These are phyloP conservation scores for Apteryx mantelli DNA, from an alignment of 2,113 vertebrate genomes.

Conservation along the genomic window DNA sequence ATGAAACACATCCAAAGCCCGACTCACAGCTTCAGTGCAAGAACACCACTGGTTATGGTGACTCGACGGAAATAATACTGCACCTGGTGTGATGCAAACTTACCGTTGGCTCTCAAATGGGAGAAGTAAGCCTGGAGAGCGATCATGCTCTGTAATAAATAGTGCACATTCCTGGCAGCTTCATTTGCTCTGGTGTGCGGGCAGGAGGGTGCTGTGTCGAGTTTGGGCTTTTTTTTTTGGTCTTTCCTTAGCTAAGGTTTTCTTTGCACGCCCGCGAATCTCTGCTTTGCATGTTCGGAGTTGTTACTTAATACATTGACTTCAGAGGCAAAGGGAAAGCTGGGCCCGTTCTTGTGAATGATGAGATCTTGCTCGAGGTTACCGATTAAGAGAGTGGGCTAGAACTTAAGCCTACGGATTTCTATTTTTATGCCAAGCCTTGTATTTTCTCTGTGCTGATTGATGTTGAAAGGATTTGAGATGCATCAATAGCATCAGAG, in stretches of 20 bases:
- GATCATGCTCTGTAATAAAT: accelerated
- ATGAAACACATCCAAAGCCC: not conserved
- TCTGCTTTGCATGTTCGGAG: not conserved
- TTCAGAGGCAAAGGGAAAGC: not conserved
- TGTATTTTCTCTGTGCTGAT: not conserved
- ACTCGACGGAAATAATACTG: not conserved
- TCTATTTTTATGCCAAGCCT: not conserved
- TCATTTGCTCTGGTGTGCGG: not conserved
- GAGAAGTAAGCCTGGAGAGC: not conserved
- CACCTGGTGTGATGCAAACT: not conserved
- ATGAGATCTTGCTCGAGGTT: not conserved
- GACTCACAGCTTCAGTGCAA: not conserved
- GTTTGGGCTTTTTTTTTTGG: not conserved
- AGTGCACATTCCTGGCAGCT: not conserved
- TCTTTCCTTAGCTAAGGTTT: not conserved
- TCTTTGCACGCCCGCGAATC: not conserved
- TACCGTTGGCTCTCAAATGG: not conserved
- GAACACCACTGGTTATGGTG: not conserved
- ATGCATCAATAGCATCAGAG: not conserved
- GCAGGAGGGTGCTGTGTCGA: not conserved
- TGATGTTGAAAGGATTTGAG: not conserved
- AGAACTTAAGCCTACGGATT: not conserved
- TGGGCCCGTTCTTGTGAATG: accelerated
- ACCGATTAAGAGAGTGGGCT: not conserved
- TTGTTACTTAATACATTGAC: not conserved